Evolutionary conservation across 1,140 invertebrate genomes (phyloP).

Genomic region (Diorhabda elongata): DNA sequence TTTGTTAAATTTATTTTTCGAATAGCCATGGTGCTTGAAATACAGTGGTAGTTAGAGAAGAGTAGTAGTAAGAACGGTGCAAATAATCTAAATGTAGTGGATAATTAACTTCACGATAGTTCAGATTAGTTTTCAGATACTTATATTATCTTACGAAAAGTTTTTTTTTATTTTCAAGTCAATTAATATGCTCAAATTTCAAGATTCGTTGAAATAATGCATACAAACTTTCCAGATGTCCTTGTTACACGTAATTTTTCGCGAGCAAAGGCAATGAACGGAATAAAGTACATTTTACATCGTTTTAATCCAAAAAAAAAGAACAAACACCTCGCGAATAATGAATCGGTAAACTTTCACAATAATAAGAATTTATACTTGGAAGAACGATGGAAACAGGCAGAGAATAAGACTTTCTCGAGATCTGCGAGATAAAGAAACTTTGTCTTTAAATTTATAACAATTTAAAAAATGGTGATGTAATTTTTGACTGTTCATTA

Average conservation of each 20-base stretch:
- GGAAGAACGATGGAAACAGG: slow-evolving; percentile 10
- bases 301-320: background rate
- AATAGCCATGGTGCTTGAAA: no score
- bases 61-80: no score
- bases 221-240: no score
- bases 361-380: slow-evolving; percentile 32
- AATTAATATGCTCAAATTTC: no score
- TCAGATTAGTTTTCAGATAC: no score
- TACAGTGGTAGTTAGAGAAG: no score
- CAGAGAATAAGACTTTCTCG: slow-evolving; percentile 9
- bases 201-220: no score
- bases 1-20: no score
- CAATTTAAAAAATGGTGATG: slow-evolving; percentile 22
- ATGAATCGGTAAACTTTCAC: slow-evolving; percentile 26
- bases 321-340: slow-evolving; percentile 4
- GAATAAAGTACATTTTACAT: background rate
- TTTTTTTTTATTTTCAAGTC: no score
- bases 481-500: slow-evolving; percentile 33
- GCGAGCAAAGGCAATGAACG: background rate
- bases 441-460: slow-evolving; percentile 35
- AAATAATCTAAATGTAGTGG: no score
- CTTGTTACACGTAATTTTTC: background rate
- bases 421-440: slow-evolving; percentile 20
- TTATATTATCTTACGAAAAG: no score
- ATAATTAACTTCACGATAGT: no score